Conservation (phyloP, 64 coral and sea anemone genomes). For the Montipora capricornis region DNA sequence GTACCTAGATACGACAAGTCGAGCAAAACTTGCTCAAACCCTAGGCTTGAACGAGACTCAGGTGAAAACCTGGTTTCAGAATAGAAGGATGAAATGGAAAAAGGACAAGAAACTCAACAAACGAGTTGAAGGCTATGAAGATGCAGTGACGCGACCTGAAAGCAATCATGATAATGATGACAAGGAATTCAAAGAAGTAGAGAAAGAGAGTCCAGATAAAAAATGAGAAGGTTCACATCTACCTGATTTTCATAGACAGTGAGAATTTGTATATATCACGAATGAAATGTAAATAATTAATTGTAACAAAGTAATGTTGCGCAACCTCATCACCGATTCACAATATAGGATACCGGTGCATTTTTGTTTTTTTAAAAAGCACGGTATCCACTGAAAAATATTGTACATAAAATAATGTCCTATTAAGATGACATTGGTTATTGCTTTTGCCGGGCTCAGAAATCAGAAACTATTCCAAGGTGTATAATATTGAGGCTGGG, state of each 20-base stretch:
- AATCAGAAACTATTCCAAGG: no score
- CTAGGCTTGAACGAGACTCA: conserved; percentile 74
- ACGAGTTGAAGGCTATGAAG: conserved; percentile 14
- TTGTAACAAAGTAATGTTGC: no score
- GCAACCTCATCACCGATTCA: no score
- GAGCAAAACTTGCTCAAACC: conserved; percentile 79
- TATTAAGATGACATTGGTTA: no score
- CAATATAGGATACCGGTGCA: no score
- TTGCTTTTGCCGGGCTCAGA: no score
- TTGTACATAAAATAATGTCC: no score
- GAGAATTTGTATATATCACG: neutral
- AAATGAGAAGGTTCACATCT: neutral
- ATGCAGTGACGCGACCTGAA: neutral
- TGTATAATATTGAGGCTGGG: no score
- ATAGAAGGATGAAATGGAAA: conserved; percentile 78
- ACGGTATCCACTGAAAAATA: no score
- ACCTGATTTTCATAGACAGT: neutral
- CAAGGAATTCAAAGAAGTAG: neutral
- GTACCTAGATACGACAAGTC: conserved; percentile 72
- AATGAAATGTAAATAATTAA: no score
- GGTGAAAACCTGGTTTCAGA: conserved; percentile 82
- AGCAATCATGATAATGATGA: neutral
- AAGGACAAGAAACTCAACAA: conserved; percentile 62
- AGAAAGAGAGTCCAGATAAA: neutral
- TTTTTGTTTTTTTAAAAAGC: no score